Conservation (phyloP, 2,113 vertebrate genomes). For the human (Homo sapiens) region GRCh38 chr14:66268501-66269000, state of each 20-base stretch:
- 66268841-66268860: slow-evolving; percentile 11
- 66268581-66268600: background rate
- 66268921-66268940: background rate
- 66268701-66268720: slow-evolving; percentile 6
- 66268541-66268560: slow-evolving; percentile 19
- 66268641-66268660: background rate
- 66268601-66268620: background rate
- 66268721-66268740: background rate
- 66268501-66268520: background rate
- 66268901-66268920: background rate
- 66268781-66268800: background rate
- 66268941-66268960: background rate
- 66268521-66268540: slow-evolving; percentile 29
- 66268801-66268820: background rate
- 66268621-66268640: background rate
- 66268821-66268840: background rate
- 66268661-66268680: background rate
- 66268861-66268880: background rate
- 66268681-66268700: slow-evolving; percentile 21
- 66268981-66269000: background rate
- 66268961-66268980: background rate
- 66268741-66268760: slow-evolving; percentile 22
- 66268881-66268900: background rate
- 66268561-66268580: background rate
- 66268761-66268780: background rate